Base-by-base conservation (phyloP, 92 coral and sea anemone species). In the Bergia puertoricense region DNA sequence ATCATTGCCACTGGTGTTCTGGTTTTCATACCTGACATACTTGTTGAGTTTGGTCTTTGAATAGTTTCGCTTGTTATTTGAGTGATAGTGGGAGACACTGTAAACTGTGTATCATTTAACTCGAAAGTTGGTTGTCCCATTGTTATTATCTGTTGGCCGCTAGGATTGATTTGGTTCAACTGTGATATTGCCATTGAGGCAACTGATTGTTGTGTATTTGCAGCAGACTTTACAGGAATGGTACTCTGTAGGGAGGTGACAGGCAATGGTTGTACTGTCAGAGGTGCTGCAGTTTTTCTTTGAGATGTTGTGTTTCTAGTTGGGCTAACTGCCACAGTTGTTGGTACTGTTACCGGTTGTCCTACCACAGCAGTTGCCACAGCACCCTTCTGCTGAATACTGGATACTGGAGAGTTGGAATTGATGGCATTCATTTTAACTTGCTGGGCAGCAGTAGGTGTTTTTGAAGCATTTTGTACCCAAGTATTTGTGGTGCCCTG, bases 401-500 rank as follows among this genome's bases (percentile, higher is more conserved):
- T 84, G 20, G 87, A 16, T 8, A 23, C 54, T 11, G 76, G 65
- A 43, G 86, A 69, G 57, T 51, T 83, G 10, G 67, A 11, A 71
- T 71, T 84, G 65, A 84, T 84, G 37, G 37, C 78, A 36, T 71
- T 69, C 79, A 69, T 84, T 69, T 84, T 84, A 46, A 84, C 66
- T 36, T 84, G 38, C 43, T 71, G 78, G 36, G 86, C 62, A 67
- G 78, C 39, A 30, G 66, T 67, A 69, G 80, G 80, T 9, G 48
- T 15, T 42, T 76, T 76, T 40, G 80, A 40, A 76, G 87, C 71
- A 16, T 20, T 69, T 84, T 84, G 87, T 37, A 73, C 44, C 36
- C 48, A 79, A 11, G 77, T 73, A 36, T 48, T 84, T 4, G 68
- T 16, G 30, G 79, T 45, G 66, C 87, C 44, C 57, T 69, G 45